Base-by-base conservation (phyloP, 2,888 invertebrate genomes). In the Papilio demoleus region DNA sequence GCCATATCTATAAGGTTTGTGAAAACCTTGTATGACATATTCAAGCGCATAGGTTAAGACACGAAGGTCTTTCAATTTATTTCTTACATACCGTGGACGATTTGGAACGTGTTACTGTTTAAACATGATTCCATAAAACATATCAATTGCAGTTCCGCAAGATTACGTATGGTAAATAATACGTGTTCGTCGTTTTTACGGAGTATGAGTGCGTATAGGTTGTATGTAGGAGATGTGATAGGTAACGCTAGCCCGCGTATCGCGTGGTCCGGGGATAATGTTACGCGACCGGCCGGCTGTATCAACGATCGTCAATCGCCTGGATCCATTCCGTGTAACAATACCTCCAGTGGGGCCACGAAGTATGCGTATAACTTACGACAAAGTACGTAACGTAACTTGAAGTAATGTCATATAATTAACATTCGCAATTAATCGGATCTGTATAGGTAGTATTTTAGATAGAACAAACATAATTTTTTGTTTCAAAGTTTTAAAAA, bases 251-350 rank as follows among this genome's bases (percentile, higher is more conserved):
- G 86, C 88, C 85, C 75, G 83, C 82, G 88, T 90, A 91, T 92
- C 90, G 87, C 89, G 88, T 90, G 88, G 88, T 82, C 88, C 73
- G 40, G 72, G 88, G 81, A 87, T 92, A 88, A 84, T 80, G 81
- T 92, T 92, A 90, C 92, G 85, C 87, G 90, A 81, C 79, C 88
- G 89, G 82, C 88, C 86, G 89, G 81, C 88, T 88, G 90, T 88
- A 92, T 92, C 92, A 92, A 90, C 91, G 92, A 82, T 90, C 87
- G 88, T 86, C 92, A 91, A 92, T 92, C 90, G 91, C 79, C 84
- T 84, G 84, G 90, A 90, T 92, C 86, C 88, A 90, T 90, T 92
- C 87, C 91, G 83, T 89, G 90, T 90, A 91, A 92, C 91, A 88
- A 92, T 90, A 91, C 88, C 89, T 88, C 77, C 75, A 71, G 79